Percentiles rank a stretch among this genome's conserved stretches.
Evolutionary conservation across 2,888 invertebrate genomes (phyloP).

Genomic region (Biston stratarius): DNA sequence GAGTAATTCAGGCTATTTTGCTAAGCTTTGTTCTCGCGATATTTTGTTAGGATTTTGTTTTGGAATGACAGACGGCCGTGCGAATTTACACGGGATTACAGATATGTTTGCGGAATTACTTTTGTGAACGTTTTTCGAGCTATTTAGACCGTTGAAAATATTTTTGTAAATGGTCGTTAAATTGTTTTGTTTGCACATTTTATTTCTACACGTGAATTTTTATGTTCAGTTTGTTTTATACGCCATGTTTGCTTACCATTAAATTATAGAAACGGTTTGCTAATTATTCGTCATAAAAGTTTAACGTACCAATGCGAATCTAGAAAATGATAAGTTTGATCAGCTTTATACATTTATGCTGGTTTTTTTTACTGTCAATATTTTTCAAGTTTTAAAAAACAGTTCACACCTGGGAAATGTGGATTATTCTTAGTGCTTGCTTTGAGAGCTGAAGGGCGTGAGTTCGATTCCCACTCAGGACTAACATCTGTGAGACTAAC

Average conservation of each 20-base stretch:
- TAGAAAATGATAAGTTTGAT: too few relatives aligned
- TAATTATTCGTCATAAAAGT: not conserved
- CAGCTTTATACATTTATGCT: too few relatives aligned
- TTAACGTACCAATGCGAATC: not conserved
- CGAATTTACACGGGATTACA: constrained; percentile 22
- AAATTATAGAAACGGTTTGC: not conserved
- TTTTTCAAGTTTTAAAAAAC: too few relatives aligned
- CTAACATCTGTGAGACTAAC: too few relatives aligned
- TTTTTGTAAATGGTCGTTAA: constrained; percentile 8
- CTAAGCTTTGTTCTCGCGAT: constrained; percentile 22
- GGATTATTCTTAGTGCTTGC: too few relatives aligned
- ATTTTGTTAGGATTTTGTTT: constrained; percentile 5
- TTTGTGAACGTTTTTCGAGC: constrained; percentile 6
- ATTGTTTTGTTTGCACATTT: constrained; percentile 9
- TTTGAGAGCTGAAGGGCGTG: too few relatives aligned
- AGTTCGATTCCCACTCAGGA: too few relatives aligned
- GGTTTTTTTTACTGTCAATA: too few relatives aligned
- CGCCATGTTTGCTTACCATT: not conserved
- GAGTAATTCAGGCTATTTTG: constrained; percentile 40
- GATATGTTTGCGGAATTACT: constrained; percentile 13
- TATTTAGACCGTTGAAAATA: constrained; percentile 5
- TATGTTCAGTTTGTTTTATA: not conserved
- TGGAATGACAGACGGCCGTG: constrained; percentile 36
- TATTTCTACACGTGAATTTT: not conserved
- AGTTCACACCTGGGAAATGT: too few relatives aligned